A percentile compares a stretch with the other conserved stretches of the same genome.
These are phyloP conservation scores for Nasalis larvatus DNA, from an alignment of 2,113 vertebrate genomes.

Conservation along the genomic window DNA sequence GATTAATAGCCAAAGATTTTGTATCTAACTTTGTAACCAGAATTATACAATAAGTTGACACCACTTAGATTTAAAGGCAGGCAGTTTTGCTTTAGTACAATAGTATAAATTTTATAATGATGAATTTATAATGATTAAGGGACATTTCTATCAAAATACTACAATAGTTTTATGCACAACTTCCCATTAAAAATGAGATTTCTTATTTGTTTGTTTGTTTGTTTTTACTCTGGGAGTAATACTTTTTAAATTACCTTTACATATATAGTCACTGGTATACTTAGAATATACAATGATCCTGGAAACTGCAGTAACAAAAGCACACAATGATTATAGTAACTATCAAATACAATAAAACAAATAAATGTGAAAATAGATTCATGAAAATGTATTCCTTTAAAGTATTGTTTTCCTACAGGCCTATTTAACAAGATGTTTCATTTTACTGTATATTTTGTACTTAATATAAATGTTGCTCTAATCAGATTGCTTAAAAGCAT, in stretches of 20 bases:
- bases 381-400: constrained; percentile 66
- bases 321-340: not conserved
- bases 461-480: constrained; percentile 83
- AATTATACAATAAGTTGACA: constrained; percentile 62
- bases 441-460: constrained; percentile 86
- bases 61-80: constrained; percentile 78
- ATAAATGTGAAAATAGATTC: constrained; percentile 66
- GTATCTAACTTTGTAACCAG: constrained; percentile 60
- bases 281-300: not conserved
- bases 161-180: not conserved
- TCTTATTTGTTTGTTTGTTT: not conserved
- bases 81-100: constrained; percentile 6
- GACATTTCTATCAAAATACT: not conserved
- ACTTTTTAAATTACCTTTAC: constrained; percentile 37
- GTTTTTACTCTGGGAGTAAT: not conserved
- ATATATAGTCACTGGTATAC: not conserved
- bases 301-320: constrained; percentile 33
- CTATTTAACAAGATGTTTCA: constrained; percentile 83
- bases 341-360: constrained; percentile 19
- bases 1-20: constrained; percentile 56
- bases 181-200: not conserved
- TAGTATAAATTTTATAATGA: not conserved
- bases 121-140: constrained; percentile 12
- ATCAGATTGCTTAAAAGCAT: constrained; percentile 65
- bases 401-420: constrained; percentile 75